Evolutionary conservation across 2,113 vertebrate genomes (phyloP).

Genomic region (Todiramphus saurophagus): DNA sequence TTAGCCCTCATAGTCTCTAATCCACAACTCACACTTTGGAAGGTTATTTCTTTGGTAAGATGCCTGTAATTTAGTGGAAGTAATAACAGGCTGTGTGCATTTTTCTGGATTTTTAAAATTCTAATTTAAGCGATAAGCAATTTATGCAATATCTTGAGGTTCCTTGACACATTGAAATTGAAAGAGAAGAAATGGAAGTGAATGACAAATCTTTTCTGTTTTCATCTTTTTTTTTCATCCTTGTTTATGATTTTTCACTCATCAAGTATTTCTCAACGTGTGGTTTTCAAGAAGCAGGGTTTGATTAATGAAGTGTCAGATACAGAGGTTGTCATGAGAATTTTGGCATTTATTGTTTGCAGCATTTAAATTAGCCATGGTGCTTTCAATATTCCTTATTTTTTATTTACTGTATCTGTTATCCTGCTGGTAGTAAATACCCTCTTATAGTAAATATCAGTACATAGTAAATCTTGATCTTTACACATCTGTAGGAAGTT

Average conservation of each 20-base stretch:
- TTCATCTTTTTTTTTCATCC: neutral
- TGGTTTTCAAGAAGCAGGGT: slow-evolving; percentile 34
- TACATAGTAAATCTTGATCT: neutral
- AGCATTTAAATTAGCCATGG: neutral
- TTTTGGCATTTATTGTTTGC: slow-evolving; percentile 30
- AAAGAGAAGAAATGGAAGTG: slow-evolving; percentile 13
- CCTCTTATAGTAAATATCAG: neutral
- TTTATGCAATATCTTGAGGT: slow-evolving; percentile 57
- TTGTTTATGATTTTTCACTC: slow-evolving; percentile 50
- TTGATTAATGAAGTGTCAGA: slow-evolving; percentile 65
- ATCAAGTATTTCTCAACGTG: slow-evolving; percentile 6
- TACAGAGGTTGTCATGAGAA: slow-evolving; percentile 5
- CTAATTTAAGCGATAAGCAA: slow-evolving; percentile 65
- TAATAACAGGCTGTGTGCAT: slow-evolving; percentile 65
- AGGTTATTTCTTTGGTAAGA: slow-evolving; percentile 64
- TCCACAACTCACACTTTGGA: slow-evolving; percentile 40
- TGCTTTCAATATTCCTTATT: neutral
- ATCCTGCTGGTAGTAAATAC: neutral
- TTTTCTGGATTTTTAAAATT: slow-evolving; percentile 69
- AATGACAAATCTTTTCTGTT: slow-evolving; percentile 5
- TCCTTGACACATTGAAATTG: slow-evolving; percentile 34
- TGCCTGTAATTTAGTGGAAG: slow-evolving; percentile 71
- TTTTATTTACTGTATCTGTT: neutral
- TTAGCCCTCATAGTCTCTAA: slow-evolving; percentile 9
- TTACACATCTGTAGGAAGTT: neutral